phyloP scores from a whole-genome alignment of 1,140 invertebrate species.

The Bombus haemorrhoidalis region DNA sequence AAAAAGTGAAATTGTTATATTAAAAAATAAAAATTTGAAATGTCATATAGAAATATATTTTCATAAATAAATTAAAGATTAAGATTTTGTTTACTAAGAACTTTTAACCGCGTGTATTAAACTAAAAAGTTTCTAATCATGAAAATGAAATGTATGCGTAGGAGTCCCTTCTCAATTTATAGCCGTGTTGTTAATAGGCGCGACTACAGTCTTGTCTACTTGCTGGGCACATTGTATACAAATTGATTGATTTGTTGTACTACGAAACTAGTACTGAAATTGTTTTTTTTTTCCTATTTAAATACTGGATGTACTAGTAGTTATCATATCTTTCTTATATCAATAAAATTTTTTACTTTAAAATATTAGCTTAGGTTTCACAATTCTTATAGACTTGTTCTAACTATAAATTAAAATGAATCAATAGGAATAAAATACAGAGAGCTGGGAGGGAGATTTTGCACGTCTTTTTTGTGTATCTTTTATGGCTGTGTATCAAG shows the following conservation, averaged over 20 bases:
- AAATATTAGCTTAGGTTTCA: neutral
- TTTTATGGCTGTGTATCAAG: neutral
- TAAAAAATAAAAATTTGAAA: neutral
- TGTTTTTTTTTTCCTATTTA: neutral
- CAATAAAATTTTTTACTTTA: neutral
- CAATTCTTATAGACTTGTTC: neutral
- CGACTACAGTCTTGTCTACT: constrained; percentile 44
- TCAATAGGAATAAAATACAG: neutral
- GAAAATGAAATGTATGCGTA: constrained; percentile 49
- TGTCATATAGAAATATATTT: too few species aligned
- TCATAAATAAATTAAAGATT: constrained; percentile 16
- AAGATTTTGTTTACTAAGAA: constrained; percentile 18
- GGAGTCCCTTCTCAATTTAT: constrained; percentile 28
- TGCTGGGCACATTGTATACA: constrained; percentile 24
- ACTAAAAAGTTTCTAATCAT: constrained; percentile 37
- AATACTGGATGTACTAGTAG: neutral
- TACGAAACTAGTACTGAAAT: constrained; percentile 27
- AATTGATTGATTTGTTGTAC: constrained; percentile 44
- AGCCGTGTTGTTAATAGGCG: constrained; percentile 34
- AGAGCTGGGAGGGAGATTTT: neutral
- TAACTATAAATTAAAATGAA: neutral
- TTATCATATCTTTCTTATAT: neutral
- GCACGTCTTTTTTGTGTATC: neutral
- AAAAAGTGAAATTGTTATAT: neutral
- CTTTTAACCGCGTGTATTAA: constrained; percentile 9